These are phyloP conservation scores for Myripristis murdjan DNA, from an alignment of 2,797 vertebrate species.

Conservation along the genomic window DNA sequence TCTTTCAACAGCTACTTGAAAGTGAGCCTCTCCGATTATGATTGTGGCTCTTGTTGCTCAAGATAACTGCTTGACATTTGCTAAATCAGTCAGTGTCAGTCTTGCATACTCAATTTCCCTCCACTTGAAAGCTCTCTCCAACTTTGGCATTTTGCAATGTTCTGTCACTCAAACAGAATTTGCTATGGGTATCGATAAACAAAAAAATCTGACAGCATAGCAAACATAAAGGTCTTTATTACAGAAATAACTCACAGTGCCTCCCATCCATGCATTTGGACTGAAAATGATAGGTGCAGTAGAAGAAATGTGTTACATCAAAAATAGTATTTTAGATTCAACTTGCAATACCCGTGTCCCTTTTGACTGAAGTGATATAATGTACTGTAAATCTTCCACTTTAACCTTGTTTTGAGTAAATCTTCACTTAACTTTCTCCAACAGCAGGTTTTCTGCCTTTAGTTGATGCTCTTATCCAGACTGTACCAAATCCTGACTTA, in stretches of 20 bases:
- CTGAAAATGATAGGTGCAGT: constrained; percentile 38
- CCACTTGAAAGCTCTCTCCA: constrained; percentile 83
- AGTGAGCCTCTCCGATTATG: constrained; percentile 86
- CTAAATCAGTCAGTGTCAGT: constrained; percentile 88
- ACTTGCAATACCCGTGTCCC: constrained; percentile 16
- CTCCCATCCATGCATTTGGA: constrained; percentile 50
- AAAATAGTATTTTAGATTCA: constrained; percentile 36
- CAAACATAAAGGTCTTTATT: constrained; percentile 67
- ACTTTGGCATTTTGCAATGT: constrained; percentile 84
- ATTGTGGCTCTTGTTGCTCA: constrained; percentile 87
- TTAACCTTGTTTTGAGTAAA: not conserved
- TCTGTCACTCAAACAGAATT: constrained; percentile 85
- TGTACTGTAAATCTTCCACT: constrained; percentile 7
- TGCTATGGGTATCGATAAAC: constrained; percentile 78
- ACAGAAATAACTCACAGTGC: constrained; percentile 70
- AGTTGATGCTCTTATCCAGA: constrained; percentile 21
- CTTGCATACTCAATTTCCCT: constrained; percentile 84
- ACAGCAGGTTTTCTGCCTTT: constrained; percentile 9
- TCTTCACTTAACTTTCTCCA: not conserved
- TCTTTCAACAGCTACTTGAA: constrained; percentile 88
- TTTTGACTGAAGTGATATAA: constrained; percentile 32
- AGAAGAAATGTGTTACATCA: constrained; percentile 28
- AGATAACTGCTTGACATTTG: constrained; percentile 89
- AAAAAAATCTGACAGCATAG: constrained; percentile 74
- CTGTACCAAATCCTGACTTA: constrained; percentile 9